Evolutionary conservation across 1,140 invertebrate species (phyloP).

Genomic region (Contarinia nasturtii): DNA sequence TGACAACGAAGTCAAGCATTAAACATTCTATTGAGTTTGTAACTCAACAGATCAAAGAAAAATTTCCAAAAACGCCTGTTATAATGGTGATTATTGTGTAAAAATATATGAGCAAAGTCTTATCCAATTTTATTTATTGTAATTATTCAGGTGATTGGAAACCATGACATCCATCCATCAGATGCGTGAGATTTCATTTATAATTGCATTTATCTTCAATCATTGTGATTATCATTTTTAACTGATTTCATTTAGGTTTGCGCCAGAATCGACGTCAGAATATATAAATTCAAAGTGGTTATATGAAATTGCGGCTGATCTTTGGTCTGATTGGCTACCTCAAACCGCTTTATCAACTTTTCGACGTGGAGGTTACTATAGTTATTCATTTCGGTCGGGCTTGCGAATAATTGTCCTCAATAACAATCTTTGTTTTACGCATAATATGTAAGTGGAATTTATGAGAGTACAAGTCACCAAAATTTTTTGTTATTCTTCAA

Average conservation of each 20-base stretch:
- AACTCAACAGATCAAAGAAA: conserved; percentile 30
- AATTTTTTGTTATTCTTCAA: not conserved
- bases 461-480: too few relatives aligned
- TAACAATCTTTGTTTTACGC: conserved; percentile 46
- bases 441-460: conserved; percentile 38
- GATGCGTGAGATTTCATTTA: conserved; percentile 46
- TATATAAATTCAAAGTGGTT: conserved; percentile 35
- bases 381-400: conserved; percentile 32
- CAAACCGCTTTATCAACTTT: conserved; percentile 33
- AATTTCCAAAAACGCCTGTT: conserved; percentile 33
- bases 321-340: conserved; percentile 40
- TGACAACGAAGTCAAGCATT: conserved; percentile 43
- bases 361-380: conserved; percentile 41
- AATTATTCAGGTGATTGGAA: conserved; percentile 54
- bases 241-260: conserved; percentile 25
- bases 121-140: too few relatives aligned
- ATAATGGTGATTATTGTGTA: too few relatives aligned
- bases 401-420: conserved; percentile 49
- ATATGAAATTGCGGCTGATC: conserved; percentile 33
- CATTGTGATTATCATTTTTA: not conserved
- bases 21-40: conserved; percentile 31
- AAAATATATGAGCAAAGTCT: too few relatives aligned
- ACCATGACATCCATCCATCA: conserved; percentile 67
- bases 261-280: conserved; percentile 27
- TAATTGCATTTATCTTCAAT: not conserved